phyloP scores from a whole-genome alignment of 2,797 vertebrate species.

The Eutrigla gurnardus region DNA sequence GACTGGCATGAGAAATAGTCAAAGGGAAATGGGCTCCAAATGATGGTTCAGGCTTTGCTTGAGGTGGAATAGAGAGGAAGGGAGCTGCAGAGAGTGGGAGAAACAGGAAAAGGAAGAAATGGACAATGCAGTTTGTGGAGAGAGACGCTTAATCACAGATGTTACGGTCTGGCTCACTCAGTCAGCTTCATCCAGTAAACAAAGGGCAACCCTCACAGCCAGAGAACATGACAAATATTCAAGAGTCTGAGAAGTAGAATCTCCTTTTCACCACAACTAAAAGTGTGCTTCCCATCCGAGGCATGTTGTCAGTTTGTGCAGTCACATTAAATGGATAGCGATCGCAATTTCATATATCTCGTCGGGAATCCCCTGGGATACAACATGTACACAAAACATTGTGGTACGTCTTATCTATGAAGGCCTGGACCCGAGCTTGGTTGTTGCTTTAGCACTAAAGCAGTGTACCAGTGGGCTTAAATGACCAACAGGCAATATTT shows the following conservation, averaged over 20 bases:
- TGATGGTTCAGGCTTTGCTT: slow-evolving; percentile 40
- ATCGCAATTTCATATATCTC: not conserved
- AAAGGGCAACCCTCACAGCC: slow-evolving; percentile 32
- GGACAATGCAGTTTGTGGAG: slow-evolving; percentile 49
- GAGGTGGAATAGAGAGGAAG: slow-evolving; percentile 35
- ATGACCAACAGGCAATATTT: not conserved
- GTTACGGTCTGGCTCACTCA: slow-evolving; percentile 34
- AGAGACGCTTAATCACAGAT: slow-evolving; percentile 49
- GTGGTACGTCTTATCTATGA: slow-evolving; percentile 11
- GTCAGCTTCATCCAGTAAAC: slow-evolving; percentile 32
- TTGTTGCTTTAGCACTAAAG: slow-evolving; percentile 14
- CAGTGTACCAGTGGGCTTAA: slow-evolving; percentile 9
- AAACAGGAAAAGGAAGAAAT: slow-evolving; percentile 68
- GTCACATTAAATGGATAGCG: not conserved
- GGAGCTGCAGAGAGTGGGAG: slow-evolving; percentile 27
- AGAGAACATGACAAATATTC: slow-evolving; percentile 33
- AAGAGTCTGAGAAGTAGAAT: not conserved
- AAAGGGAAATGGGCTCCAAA: slow-evolving; percentile 46
- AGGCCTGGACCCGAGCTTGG: not conserved
- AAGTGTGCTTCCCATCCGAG: not conserved
- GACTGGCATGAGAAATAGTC: slow-evolving; percentile 63
- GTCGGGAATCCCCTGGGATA: not conserved
- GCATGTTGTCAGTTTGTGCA: slow-evolving; percentile 2
- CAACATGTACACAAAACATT: slow-evolving; percentile 8
- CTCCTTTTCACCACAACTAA: not conserved